These are phyloP conservation scores for Metacarcinus magister DNA, from an alignment of 2,888 invertebrate genomes.

Conservation along the genomic window DNA sequence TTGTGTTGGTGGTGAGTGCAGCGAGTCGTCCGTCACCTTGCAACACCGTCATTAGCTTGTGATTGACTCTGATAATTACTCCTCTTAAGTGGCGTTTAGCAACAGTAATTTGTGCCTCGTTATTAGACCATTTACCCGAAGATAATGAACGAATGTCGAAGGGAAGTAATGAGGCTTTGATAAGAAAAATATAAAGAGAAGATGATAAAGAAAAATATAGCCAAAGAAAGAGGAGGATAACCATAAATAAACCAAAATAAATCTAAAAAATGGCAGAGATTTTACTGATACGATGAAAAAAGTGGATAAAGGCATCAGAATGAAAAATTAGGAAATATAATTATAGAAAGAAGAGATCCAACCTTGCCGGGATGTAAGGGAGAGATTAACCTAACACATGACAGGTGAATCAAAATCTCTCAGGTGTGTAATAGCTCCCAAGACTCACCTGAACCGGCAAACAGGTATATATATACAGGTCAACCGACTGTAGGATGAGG, in stretches of 20 bases:
- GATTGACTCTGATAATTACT: not conserved
- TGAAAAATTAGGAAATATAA: not conserved
- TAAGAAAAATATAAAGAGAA: not conserved
- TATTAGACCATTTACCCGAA: not conserved
- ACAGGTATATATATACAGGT: not conserved
- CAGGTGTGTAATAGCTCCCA: not conserved
- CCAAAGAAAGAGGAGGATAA: not conserved
- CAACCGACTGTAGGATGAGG: too few species aligned
- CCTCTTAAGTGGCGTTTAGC: not conserved
- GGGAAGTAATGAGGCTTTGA: not conserved
- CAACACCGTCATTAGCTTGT: not conserved
- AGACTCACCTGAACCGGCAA: not conserved
- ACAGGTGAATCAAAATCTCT: slow-evolving; percentile 26
- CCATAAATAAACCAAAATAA: not conserved
- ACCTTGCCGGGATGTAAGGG: not conserved
- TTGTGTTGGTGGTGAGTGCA: not conserved
- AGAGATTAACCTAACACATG: not conserved
- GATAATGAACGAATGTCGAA: not conserved
- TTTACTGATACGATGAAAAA: not conserved
- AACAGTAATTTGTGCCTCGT: not conserved
- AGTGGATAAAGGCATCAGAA: not conserved
- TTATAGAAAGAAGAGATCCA: not conserved
- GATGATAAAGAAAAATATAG: not conserved
- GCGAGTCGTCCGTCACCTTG: not conserved
- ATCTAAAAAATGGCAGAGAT: not conserved